Evolutionary conservation across 2,113 vertebrate species (phyloP).

Genomic region (Entomyzon cyanotis): DNA sequence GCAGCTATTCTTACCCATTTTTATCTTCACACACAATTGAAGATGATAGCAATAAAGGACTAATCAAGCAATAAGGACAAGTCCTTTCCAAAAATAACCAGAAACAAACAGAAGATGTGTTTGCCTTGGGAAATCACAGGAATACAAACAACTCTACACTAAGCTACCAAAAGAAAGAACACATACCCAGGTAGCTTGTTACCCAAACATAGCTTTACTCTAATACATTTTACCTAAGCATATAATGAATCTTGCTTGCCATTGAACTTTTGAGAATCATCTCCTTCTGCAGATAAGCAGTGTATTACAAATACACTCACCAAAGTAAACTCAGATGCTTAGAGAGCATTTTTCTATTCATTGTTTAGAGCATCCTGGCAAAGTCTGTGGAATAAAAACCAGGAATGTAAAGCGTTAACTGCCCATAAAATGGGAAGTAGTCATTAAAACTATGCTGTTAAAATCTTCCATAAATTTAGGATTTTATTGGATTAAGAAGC

Average conservation of each 20-base stretch:
- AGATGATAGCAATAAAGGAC: not conserved
- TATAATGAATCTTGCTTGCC: not conserved
- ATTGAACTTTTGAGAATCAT: not conserved
- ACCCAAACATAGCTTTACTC: not conserved
- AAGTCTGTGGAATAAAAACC: not conserved
- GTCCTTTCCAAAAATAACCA: not conserved
- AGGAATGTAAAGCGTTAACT: not conserved
- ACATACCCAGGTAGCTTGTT: not conserved
- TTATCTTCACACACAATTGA: not conserved
- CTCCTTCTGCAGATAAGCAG: not conserved
- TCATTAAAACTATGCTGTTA: not conserved
- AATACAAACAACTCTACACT: fast-evolving
- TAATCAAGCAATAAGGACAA: not conserved
- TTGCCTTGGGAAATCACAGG: not conserved
- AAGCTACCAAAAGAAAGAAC: not conserved
- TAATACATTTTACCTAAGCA: not conserved
- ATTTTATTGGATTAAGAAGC: not conserved
- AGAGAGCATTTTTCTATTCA: not conserved
- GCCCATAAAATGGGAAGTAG: not conserved
- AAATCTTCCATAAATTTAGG: not conserved
- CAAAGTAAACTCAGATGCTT: not conserved
- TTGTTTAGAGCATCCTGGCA: not conserved
- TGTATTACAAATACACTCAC: not conserved
- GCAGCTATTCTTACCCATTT: not conserved
- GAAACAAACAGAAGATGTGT: not conserved